These are phyloP conservation scores for Hetaerina americana DNA, from an alignment of 1,140 invertebrate genomes.

Conservation along the genomic window DNA sequence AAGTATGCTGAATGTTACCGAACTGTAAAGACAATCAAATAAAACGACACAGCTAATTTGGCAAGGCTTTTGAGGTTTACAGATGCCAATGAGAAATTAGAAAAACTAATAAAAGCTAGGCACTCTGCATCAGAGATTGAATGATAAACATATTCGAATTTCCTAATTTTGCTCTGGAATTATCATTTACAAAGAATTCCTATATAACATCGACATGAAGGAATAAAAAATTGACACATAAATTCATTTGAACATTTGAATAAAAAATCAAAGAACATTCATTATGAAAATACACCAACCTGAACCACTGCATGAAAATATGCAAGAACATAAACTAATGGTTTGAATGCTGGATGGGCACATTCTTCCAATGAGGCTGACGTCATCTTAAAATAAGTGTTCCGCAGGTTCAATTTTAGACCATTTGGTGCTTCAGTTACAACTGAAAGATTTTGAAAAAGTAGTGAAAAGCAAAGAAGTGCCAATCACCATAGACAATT, in stretches of 20 bases:
- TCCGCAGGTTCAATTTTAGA: conserved; percentile 74
- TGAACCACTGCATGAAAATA: conserved; percentile 86
- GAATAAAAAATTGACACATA: background rate
- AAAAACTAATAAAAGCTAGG: too few relatives aligned
- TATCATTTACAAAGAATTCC: too few relatives aligned
- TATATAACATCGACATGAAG: background rate
- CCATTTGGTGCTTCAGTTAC: conserved; percentile 82
- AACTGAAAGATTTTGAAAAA: conserved; percentile 53
- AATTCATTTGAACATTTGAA: conserved; percentile 2
- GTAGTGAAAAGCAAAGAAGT: too few relatives aligned
- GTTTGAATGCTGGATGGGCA: conserved; percentile 54
- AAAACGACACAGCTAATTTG: too few relatives aligned
- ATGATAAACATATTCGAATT: too few relatives aligned
- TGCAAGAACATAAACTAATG: conserved; percentile 68
- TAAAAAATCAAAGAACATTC: background rate
- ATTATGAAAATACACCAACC: conserved; percentile 30
- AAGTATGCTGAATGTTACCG: too few relatives aligned
- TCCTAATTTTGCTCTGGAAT: too few relatives aligned
- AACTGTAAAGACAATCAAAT: too few relatives aligned
- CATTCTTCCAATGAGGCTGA: conserved; percentile 54
- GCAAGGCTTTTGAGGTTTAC: too few relatives aligned
- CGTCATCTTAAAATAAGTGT: conserved; percentile 74
- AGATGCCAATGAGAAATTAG: too few relatives aligned
- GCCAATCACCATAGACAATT: too few relatives aligned
- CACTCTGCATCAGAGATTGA: too few relatives aligned